Conservation (phyloP, 1,140 invertebrate species). For the Lamellibrachia luymesi region DNA sequence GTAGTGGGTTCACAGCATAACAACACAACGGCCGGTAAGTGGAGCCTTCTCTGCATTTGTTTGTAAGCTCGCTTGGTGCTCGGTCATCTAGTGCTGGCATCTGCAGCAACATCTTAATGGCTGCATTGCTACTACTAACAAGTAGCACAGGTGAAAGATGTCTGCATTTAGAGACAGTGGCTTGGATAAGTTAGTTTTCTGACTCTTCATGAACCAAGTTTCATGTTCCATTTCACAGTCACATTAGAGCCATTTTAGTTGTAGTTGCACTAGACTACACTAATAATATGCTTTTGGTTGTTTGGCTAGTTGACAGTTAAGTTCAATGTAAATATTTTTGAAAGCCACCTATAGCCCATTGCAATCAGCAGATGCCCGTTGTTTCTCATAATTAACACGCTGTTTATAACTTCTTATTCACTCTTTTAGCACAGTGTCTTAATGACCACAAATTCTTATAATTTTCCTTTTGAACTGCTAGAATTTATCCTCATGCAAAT, state of each 20-base stretch:
- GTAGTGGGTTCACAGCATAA: constrained; percentile 31
- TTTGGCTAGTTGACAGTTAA: too few relatives aligned
- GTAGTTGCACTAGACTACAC: too few relatives aligned
- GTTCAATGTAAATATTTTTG: too few relatives aligned
- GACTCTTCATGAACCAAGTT: background rate
- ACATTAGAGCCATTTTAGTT: too few relatives aligned
- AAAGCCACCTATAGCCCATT: too few relatives aligned
- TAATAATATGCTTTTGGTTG: too few relatives aligned
- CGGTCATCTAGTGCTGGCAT: background rate
- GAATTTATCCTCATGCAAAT: too few relatives aligned
- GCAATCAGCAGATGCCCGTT: too few relatives aligned
- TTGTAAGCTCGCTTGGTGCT: background rate
- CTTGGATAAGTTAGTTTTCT: background rate
- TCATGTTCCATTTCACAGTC: background rate
- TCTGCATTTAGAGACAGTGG: background rate
- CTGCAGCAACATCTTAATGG: background rate
- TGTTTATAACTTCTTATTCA: too few relatives aligned
- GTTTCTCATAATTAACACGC: too few relatives aligned
- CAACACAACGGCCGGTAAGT: constrained; percentile 9
- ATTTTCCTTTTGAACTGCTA: background rate
- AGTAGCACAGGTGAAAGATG: background rate
- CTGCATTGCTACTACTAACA: background rate
- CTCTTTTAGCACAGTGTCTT: too few relatives aligned
- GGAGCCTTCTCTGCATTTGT: background rate
- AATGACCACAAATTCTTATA: too few relatives aligned